Evolutionary conservation across 2,113 vertebrate genomes (phyloP), one percentile per base, ranked within the genome.

Genomic region (Oncorhynchus kisutch): DNA sequence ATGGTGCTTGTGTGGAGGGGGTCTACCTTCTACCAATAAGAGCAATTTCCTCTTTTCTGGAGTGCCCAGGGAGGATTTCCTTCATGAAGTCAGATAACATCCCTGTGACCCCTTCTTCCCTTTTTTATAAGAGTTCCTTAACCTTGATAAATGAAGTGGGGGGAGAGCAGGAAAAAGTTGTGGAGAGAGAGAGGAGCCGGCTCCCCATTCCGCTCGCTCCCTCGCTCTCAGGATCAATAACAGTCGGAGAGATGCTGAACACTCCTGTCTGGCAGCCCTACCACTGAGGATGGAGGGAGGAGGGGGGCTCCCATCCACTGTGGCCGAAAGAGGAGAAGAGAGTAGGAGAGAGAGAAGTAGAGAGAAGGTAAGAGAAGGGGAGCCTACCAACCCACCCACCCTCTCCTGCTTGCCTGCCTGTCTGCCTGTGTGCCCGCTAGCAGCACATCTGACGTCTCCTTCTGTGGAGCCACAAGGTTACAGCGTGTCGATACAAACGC

Each of bases 71-170:
- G 90, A 92, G 91, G 86, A 91, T 91, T 92, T 91, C 90, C 93
- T 92, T 93, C 88, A 92, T 92, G 90, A 92, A 92, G 91, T 92
- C 91, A 86, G 90, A 94, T 91, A 92, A 88, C 86, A 90, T 89
- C 91, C 86, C 78, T 77, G 82, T 85, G 86, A 91, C 87, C 90
- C 88, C 86, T 77, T 88, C 86, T 87, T 89, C 84, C 87, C 71
- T 93, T 92, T 92, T 93, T 93, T 89, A 86, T 89, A 91, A 91
- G 89, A 92, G 90, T 92, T 94, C 91, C 89, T 92, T 93, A 92
- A 94, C 90, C 93, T 92, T 92, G 92, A 91, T 92, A 92, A 93
- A 93, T 91, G 89, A 90, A 91, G 92, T 89, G 85, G 11, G 12
- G 60, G n/a, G 59, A 51, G 45, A 62, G 71, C 20, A 24, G n/a